Base-by-base conservation (phyloP, 2,888 invertebrate species). In the Melanotus villosus region DNA sequence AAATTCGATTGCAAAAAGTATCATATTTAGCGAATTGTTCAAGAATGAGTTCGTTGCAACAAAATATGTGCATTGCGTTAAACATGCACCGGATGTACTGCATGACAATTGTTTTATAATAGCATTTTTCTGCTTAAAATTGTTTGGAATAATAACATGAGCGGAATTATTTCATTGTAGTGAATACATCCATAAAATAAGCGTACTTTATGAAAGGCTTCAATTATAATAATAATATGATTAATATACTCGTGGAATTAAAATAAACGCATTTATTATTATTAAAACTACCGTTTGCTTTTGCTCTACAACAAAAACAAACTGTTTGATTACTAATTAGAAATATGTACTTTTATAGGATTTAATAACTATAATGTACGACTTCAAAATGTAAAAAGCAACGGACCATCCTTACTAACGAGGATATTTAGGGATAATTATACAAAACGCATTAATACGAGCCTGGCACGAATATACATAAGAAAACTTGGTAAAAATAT, bases 81-180 rank as follows among this genome's bases (percentile, higher is more conserved):
- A 52, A 36, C 38, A 23, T 30, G 63, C 36, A 73, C 71, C 74
- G 74, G 74, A 74, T 73, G 69, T 50, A 47, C 60, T 59, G 56
- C 43, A 63, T 66, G 71, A 65, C 73, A 66, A 74, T 74, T 74
- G 71, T 72, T 73, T 72, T 69, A 72, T 75, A 73, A 75, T 72
- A 72, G 67, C 69, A 18, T 69, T 73, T 74, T 74, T 69, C 10
- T 41, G 47, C 5, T 16, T 30, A n/a, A 47, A 60, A 30, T 47
- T 60, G 47, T 60, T 60, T 18, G 60, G 30, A 45, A 60, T 60
- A 58, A 36, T 38, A 41, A 18, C 26, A n/a, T n/a, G n/a, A 18
- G 38, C 16, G n/a, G 21, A 58, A 58, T 41, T 58, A 58, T 43
- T 43, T 58, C 58, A 23, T 43, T 38, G 34, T 34, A 7, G 45